Evolutionary conservation across 2,888 invertebrate species (phyloP), one percentile per base, ranked within the genome.

Genomic region (Torymus aiolomorphi): DNA sequence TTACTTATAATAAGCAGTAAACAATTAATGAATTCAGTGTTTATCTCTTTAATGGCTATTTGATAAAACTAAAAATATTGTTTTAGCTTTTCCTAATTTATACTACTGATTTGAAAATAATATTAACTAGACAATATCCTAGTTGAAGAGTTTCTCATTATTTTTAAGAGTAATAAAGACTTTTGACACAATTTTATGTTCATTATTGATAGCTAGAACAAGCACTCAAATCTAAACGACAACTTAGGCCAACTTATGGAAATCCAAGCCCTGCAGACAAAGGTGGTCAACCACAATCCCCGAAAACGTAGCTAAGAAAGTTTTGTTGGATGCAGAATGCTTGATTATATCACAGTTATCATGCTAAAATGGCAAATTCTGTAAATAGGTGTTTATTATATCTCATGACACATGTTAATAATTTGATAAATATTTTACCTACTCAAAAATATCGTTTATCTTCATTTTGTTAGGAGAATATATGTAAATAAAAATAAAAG

Each of bases 291-390:
- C 10, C 65, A 12, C 75, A 71, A n/a, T 62, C 81, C 16, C 63
- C 66, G 24, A 80, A 82, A 80, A 74, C 73, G 69, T 81, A 82
- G 74, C 71, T 72, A 14, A 70, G 31, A 42, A 63, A 2, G 49
- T 61, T 59, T 56, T 16, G 8, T 42, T 56, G 24, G 8, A 31
- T 67, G 42, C 57, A 12, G n/a, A 59, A 66, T 71, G 20, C 57
- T 42, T 16, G 16, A 18, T 69, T 49, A 56, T 67, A 20, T 51
- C 14, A 24, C 11, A 49, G 24, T 56, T 72, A n/a, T 59, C 54
- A 66, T 76, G n/a, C 16, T 67, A 10, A 67, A 69, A 57, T 42
- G 42, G 59, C 42, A 57, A 70, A 65, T 56, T 42, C 42, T 54
- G 62, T 76, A 67, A 80, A 67, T 67, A 42, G 57, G 56, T 76